Base-by-base conservation (phyloP, 2,888 invertebrate genomes). In the Galerucella nymphaeae region DNA sequence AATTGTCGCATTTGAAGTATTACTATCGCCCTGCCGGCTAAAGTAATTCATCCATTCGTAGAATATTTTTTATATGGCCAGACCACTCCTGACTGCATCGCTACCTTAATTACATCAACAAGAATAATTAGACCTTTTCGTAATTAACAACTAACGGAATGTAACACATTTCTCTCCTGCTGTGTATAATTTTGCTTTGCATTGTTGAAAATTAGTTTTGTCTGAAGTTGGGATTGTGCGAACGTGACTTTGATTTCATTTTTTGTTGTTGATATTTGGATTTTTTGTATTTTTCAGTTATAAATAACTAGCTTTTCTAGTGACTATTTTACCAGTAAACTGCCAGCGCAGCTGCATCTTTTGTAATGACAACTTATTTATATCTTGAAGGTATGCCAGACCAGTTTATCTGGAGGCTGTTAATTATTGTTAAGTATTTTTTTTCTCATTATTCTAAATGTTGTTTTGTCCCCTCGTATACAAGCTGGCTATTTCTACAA, bases 101-200 rank as follows among this genome's bases (percentile, higher is more conserved):
- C 73, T 59, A 70, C 70, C 69, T 74, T 74, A 77, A 77, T 77
- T 75, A 71, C 77, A 77, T 74, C 74, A 76, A 72, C 75, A 75
- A 75, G 77, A 77, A 72, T 75, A 75, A 77, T 75, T 75, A 72
- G 71, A 69, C 70, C 72, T 66, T 71, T 73, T 53, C n/a, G 69
- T 66, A 70, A 73, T 73, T 73, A 73, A 70, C 73, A 70, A 66
- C 62, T 61, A 70, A 63, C 41, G 55, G 50, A 66, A 63, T 70
- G 66, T 70, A 63, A 73, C 72, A 65, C 73, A 73, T 73, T 73
- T 70, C 58, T 41, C 62, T 41, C 53, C 63, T 55, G 58, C 63
- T 59, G 59, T 64, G 59, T 62, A 66, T 70, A 73, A 70, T 70
- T 66, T 66, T 41, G 45, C 30, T 50, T 57, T 63, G 62, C 62